Evolutionary conservation across 2,888 invertebrate species (phyloP).

Genomic region (Troides oblongomaculatus): DNA sequence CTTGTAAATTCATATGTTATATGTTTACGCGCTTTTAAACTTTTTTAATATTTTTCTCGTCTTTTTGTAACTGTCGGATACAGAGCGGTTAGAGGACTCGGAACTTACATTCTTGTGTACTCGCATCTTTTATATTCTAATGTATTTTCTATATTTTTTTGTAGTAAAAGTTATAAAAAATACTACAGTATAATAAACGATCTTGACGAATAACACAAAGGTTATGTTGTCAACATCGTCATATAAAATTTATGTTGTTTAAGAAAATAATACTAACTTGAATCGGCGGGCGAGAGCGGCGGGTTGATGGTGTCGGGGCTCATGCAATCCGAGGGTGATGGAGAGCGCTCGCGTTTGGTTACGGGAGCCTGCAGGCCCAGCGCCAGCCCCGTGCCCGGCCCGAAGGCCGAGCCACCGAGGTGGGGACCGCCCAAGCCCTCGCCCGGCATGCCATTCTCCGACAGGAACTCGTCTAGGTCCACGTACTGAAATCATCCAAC

Average conservation of each 20-base stretch:
- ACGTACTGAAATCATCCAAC: constrained; percentile 87
- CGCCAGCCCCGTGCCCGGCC: constrained; percentile 79
- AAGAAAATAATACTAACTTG: constrained; percentile 83
- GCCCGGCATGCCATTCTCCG: constrained; percentile 95
- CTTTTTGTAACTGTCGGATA: too few species aligned
- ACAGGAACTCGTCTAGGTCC: constrained; percentile 97
- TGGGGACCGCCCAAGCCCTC: constrained; percentile 85
- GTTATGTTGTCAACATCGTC: neutral
- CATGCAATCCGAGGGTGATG: constrained; percentile 93
- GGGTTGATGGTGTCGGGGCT: constrained; percentile 93
- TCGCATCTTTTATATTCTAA: too few species aligned
- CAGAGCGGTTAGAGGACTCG: too few species aligned
- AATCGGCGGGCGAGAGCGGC: constrained; percentile 93
- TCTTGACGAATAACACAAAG: neutral
- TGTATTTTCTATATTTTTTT: too few species aligned
- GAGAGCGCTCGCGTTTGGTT: constrained; percentile 92
- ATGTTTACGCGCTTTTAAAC: too few species aligned
- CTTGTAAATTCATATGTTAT: too few species aligned
- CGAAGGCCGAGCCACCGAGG: constrained; percentile 82
- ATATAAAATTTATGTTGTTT: neutral
- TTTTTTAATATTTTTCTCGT: too few species aligned
- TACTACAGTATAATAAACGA: too few species aligned
- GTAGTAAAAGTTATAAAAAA: too few species aligned
- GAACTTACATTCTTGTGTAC: too few species aligned
- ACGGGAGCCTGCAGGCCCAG: constrained; percentile 83